Conservation (phyloP, 2,888 invertebrate genomes). For the Apotomis betuletana region DNA sequence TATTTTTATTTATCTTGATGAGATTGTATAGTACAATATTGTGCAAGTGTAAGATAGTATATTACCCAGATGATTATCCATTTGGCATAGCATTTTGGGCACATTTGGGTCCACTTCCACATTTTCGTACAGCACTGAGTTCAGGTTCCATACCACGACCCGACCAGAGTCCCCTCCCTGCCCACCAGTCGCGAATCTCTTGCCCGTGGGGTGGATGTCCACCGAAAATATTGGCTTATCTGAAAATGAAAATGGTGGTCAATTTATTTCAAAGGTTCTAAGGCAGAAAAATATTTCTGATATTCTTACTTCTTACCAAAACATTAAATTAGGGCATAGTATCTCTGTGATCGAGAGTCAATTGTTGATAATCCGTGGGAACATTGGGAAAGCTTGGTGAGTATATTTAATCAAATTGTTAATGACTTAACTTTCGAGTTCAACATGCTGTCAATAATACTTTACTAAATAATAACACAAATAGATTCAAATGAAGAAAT, state of each 20-base stretch:
- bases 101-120: slow-evolving; percentile 91
- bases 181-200: slow-evolving; percentile 96
- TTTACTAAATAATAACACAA: neutral
- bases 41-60: too few species aligned
- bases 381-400: too few species aligned
- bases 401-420: too few species aligned
- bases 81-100: slow-evolving; percentile 97
- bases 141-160: slow-evolving; percentile 97
- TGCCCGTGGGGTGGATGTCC: slow-evolving; percentile 98
- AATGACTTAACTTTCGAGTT: too few species aligned
- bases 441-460: neutral
- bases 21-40: too few species aligned
- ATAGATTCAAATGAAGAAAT: neutral
- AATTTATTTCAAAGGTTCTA: too few species aligned
- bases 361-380: too few species aligned
- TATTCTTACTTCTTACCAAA: too few species aligned
- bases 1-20: too few species aligned
- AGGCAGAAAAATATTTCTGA: too few species aligned
- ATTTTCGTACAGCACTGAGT: slow-evolving; percentile 90
- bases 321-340: too few species aligned
- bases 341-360: too few species aligned
- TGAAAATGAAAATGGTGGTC: slow-evolving; percentile 62
- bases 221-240: slow-evolving; percentile 98
- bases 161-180: slow-evolving; percentile 96
- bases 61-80: slow-evolving; percentile 97